Conservation (phyloP, 1,140 invertebrate genomes). For the Pogonus chalceus region DNA sequence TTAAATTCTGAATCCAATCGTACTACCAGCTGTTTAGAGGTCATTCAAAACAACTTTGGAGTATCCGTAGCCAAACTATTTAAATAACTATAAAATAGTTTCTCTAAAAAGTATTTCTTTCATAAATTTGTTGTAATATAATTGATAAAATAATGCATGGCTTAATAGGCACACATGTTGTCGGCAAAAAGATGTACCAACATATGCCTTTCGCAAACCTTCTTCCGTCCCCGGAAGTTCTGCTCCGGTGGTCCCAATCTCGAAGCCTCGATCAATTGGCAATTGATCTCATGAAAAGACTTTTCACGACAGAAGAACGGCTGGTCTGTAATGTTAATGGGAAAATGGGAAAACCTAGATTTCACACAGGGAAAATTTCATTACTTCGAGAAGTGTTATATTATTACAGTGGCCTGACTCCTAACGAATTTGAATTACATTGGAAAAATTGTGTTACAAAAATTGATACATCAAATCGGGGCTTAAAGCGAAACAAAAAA, state of each 20-base stretch:
- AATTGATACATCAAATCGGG: conserved; percentile 43
- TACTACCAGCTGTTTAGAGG: too few relatives aligned
- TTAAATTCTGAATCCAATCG: too few relatives aligned
- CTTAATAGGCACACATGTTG: background rate
- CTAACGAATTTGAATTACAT: conserved; percentile 38
- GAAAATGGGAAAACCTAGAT: conserved; percentile 43
- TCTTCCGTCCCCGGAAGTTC: conserved; percentile 36
- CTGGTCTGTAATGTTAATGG: conserved; percentile 42
- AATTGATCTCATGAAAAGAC: conserved; percentile 41
- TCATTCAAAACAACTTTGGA: too few relatives aligned
- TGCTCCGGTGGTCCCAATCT: conserved; percentile 38
- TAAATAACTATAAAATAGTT: too few relatives aligned
- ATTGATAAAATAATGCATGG: background rate
- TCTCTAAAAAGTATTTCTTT: too few relatives aligned
- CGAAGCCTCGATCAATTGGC: conserved; percentile 42
- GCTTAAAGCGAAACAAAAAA: conserved; percentile 33
- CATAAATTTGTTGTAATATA: too few relatives aligned
- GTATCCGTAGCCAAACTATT: too few relatives aligned
- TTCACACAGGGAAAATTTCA: conserved; percentile 40
- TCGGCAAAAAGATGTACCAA: conserved; percentile 28
- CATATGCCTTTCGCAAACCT: conserved; percentile 40
- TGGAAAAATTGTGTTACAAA: conserved; percentile 44
- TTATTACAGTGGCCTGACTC: conserved; percentile 36
- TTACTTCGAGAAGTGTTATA: conserved; percentile 39
- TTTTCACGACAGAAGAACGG: conserved; percentile 40